Percentiles rank a stretch among this genome's conserved stretches.
Conservation (phyloP, 1,140 invertebrate species). For the Diorhabda elongata region DNA sequence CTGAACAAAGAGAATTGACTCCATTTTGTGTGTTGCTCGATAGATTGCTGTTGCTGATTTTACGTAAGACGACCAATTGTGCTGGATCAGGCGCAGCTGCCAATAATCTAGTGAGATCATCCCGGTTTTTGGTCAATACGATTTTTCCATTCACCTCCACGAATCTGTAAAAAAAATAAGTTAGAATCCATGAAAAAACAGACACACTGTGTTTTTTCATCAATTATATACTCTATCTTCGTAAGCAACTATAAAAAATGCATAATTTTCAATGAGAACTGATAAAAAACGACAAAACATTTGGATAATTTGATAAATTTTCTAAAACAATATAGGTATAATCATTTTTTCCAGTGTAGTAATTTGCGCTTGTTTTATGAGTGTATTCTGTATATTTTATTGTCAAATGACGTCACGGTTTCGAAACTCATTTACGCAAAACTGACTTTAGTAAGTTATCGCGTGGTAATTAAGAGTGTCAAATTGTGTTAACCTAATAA, state of each 20-base stretch:
- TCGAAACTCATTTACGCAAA: neutral
- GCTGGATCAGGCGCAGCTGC: conserved; percentile 54
- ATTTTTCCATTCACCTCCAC: conserved; percentile 80
- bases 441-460: no score
- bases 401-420: neutral
- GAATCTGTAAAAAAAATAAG: conserved; percentile 53
- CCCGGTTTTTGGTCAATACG: conserved; percentile 63
- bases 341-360: neutral
- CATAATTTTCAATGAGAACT: no score
- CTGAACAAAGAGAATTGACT: conserved; percentile 50
- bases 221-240: no score
- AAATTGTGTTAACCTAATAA: no score
- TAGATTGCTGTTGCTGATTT: conserved; percentile 45
- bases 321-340: neutral
- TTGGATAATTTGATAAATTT: neutral
- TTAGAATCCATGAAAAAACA: neutral
- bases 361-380: neutral
- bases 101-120: conserved; percentile 65
- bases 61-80: conserved; percentile 50
- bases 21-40: conserved; percentile 38
- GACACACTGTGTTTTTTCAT: no score
- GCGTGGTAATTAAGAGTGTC: no score
- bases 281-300: neutral
- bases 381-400: neutral
- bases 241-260: no score